Evolutionary conservation across 2,888 invertebrate genomes (phyloP).

Genomic region (Salticus scenicus): DNA sequence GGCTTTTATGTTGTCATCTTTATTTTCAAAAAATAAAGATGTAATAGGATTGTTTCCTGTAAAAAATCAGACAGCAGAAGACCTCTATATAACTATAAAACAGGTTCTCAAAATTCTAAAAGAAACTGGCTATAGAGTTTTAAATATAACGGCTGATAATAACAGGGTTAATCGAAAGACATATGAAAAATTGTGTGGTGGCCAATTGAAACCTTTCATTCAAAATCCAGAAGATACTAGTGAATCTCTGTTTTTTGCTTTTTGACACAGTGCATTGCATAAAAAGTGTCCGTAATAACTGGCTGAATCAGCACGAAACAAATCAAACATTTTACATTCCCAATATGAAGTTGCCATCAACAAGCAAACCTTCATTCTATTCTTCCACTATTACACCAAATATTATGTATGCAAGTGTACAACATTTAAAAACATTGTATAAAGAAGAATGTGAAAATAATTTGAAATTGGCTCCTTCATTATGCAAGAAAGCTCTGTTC

Average conservation of each 20-base stretch:
- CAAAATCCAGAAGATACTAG: neutral
- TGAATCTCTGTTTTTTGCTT: neutral
- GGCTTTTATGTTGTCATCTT: neutral
- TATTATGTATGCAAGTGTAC: too few species aligned
- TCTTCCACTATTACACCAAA: too few species aligned
- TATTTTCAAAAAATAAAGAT: slow-evolving; percentile 35
- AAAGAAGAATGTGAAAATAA: neutral
- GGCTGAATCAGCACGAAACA: neutral
- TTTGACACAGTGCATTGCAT: slow-evolving; percentile 11
- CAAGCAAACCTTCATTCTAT: too few species aligned
- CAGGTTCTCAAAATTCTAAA: neutral
- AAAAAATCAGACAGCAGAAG: slow-evolving; percentile 1
- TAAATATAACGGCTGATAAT: neutral
- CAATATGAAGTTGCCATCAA: neutral
- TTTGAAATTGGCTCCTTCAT: neutral
- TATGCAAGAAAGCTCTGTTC: neutral
- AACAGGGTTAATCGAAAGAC: slow-evolving; percentile 16
- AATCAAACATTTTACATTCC: neutral
- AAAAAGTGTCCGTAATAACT: neutral
- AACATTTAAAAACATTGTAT: neutral
- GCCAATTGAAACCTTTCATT: neutral
- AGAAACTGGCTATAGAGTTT: neutral
- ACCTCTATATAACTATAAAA: neutral
- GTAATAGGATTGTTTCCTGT: slow-evolving; percentile 20
- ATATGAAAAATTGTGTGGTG: slow-evolving; percentile 4